Evolutionary conservation across 2,888 invertebrate species (phyloP).

Genomic region (Lysandra bellargus): DNA sequence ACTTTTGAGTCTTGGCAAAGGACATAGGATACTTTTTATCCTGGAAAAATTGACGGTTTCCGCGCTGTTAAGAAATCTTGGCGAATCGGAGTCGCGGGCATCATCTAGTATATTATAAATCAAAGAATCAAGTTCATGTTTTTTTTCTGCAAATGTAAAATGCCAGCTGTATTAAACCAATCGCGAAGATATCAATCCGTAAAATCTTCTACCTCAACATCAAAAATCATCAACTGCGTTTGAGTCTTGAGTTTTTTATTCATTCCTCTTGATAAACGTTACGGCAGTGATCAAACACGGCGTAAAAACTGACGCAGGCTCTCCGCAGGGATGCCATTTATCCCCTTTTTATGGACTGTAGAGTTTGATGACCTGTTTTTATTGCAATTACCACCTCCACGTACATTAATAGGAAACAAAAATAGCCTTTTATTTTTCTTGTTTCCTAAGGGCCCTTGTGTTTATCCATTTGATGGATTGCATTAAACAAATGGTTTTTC

Average conservation of each 20-base stretch:
- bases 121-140: no score
- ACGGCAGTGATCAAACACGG: constrained; percentile 25
- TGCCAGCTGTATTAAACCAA: neutral
- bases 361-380: constrained; percentile 30
- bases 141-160: neutral
- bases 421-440: constrained; percentile 18
- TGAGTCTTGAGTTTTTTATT: constrained; percentile 14
- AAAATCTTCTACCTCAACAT: neutral
- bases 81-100: no score
- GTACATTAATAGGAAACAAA: constrained; percentile 29
- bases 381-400: constrained; percentile 30
- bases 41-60: no score
- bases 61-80: no score
- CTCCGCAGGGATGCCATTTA: constrained; percentile 23
- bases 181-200: neutral
- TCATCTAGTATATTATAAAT: no score
- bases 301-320: constrained; percentile 23
- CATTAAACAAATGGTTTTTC: neutral
- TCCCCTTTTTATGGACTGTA: constrained; percentile 29
- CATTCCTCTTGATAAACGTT: constrained; percentile 23
- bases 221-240: neutral
- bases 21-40: no score
- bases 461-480: constrained; percentile 16
- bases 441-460: neutral
- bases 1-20: no score